A percentile compares a stretch with the other conserved stretches of the same genome.
These are phyloP conservation scores for Pseudorhiza aurosa DNA, from an alignment of 30 jellyfish, hydroid and myxozoan genomes.

Conservation along the genomic window DNA sequence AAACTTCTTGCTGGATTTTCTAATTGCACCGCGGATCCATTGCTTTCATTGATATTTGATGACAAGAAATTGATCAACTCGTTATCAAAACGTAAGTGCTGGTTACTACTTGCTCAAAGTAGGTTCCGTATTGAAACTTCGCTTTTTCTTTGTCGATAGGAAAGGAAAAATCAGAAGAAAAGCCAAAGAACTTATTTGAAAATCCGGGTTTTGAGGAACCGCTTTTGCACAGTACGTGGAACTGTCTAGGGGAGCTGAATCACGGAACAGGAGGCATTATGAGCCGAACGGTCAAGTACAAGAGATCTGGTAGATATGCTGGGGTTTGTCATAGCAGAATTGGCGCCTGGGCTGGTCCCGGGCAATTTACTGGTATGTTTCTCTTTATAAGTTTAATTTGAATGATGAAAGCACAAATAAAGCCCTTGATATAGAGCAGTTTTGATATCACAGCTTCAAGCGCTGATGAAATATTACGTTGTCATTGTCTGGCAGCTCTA, in stretches of 20 bases:
- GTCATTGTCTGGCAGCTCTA: no score
- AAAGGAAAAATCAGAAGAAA: neutral
- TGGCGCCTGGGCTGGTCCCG: constrained; percentile 90
- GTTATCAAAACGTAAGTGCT: no score
- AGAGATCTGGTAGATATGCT: constrained; percentile 54
- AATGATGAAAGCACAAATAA: no score
- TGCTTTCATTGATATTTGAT: no score
- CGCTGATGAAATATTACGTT: no score
- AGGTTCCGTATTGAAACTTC: no score
- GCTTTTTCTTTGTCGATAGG: neutral
- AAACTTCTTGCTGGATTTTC: no score
- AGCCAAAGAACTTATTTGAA: constrained; percentile 24
- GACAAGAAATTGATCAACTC: no score
- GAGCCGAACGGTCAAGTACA: constrained; percentile 51
- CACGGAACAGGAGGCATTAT: constrained; percentile 71
- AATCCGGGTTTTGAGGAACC: constrained; percentile 76
- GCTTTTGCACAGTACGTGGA: constrained; percentile 42
- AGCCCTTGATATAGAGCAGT: no score
- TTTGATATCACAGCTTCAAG: no score
- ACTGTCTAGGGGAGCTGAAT: constrained; percentile 74
- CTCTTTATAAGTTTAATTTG: neutral
- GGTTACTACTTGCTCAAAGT: no score
- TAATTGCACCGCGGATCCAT: no score
- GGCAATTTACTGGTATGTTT: constrained; percentile 81
- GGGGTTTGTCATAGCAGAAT: constrained; percentile 76